A percentile compares a stretch with the other conserved stretches of the same genome.
Evolutionary conservation across 2,797 vertebrate genomes (phyloP).

Genomic region (Pangasius krempfi): DNA sequence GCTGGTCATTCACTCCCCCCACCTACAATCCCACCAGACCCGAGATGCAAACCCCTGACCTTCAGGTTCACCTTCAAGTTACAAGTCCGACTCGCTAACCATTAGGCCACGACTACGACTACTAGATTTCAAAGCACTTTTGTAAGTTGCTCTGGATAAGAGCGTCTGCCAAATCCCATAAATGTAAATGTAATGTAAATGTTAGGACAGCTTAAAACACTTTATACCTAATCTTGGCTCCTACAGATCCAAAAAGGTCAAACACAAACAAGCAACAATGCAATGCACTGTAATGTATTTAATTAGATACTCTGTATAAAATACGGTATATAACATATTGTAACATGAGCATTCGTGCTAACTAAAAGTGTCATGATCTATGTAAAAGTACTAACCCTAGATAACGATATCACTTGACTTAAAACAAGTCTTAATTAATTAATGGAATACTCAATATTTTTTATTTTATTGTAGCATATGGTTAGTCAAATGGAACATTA

Average conservation of each 20-base stretch:
- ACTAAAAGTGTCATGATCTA: background rate
- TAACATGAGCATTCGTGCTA: background rate
- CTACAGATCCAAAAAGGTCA: background rate
- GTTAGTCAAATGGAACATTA: background rate
- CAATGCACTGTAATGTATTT: background rate
- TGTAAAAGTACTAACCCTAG: background rate
- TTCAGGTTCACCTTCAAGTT: too few relatives aligned
- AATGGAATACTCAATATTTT: background rate
- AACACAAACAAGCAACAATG: background rate
- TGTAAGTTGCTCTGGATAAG: too few relatives aligned
- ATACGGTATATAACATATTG: background rate
- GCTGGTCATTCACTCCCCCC: too few relatives aligned
- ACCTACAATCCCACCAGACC: too few relatives aligned
- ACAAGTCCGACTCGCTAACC: too few relatives aligned
- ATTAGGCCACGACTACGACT: too few relatives aligned
- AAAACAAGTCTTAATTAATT: background rate
- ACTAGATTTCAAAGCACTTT: too few relatives aligned
- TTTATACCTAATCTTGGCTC: background rate
- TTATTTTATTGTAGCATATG: background rate
- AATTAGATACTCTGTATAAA: background rate
- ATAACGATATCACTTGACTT: background rate
- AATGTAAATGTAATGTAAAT: too few relatives aligned
- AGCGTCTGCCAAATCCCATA: too few relatives aligned
- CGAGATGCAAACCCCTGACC: too few relatives aligned
- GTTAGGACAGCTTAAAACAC: background rate